Evolutionary conservation across 2,113 vertebrate species (phyloP), one percentile per base, ranked within the genome.

Genomic region (Philantomba maxwellii): DNA sequence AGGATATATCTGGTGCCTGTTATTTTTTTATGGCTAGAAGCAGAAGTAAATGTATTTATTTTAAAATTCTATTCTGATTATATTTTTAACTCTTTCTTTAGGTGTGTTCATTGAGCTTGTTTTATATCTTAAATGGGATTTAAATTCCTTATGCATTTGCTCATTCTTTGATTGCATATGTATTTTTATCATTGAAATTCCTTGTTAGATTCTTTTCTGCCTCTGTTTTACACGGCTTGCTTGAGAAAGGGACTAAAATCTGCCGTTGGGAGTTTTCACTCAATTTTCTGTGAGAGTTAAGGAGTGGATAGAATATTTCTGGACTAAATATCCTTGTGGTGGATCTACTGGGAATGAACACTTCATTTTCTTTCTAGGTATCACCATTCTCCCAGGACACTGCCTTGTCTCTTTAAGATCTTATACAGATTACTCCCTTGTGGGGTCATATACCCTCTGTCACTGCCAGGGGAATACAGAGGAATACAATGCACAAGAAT

Each of bases 51-150:
- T 13, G 28, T 84, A 26, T 13, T 94, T 94, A 78, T 21, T 96
- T 96, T 78, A 57, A 96, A 95, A 90, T 83, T 23, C 49, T 87
- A 47, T 89, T 80, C 15, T 0, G 5, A n/a, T 92, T 87, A 39
- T 77, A 66, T 91, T 91, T 94, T 93, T 95, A 88, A 93, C 47
- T 87, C 51, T 93, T 89, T 80, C 13, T 92, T 77, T 58, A 15
- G 15, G 15, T 47, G 1, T 87, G 49, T 75, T 92, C 28, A 85
- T 62, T 89, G 73, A 97, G 26, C 26, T 89, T 78, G 30, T 92
- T 89, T 92, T 93, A 83, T 93, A 1, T 62, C 21, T 66, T 91
- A 86, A 93, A 15, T 89, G 43, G n/a, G 47, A 70, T 78, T 89
- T 87, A 58, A 14, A 81, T 81, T 93, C 70, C 75, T 91, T 9